Base-by-base conservation (phyloP, 1,140 invertebrate genomes). In the Augochlora pura region DNA sequence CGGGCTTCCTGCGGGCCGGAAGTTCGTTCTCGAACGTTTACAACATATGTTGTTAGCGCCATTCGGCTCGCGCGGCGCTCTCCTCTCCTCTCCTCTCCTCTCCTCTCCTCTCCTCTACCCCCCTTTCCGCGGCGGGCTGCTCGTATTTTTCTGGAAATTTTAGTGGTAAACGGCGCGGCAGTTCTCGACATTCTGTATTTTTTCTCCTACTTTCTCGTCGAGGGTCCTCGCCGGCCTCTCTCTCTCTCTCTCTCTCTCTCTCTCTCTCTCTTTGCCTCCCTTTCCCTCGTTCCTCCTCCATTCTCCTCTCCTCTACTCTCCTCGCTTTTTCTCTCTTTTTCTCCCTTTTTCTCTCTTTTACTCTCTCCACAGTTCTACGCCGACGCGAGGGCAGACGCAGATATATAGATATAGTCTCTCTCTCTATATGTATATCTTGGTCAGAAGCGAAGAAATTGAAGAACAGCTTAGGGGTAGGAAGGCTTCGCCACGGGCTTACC, bases 371-470 rank as follows among this genome's bases (percentile, higher is more conserved):
- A 8, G 2, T 0, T 49, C 49, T 0, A 46, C 42, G 42, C 42
- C 42, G 42, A 46, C 42, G 42, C 42, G 14, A 14, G 32, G 54
- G 73, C 69, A 39, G 76, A 73, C 66, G 65, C 62, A 73, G 77
- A 84, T 65, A 84, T 65, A 32, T 32, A 32, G 32, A 32, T 32
- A 84, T 84, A 81, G 82, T n/a, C n/a, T n/a, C n/a, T n/a, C n/a
- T n/a, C n/a, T n/a, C 81, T 85, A 85, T 25, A 49, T n/a, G 6
- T 57, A 57, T 54, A 80, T 66, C 83, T 83, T 72, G 77, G 74
- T 64, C 71, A 81, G 81, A 60, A 84, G 79, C 77, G 82, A 86
- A 87, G 88, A 90, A 88, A 90, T 89, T 87, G 88, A 90, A 88
- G 86, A 87, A 91, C 90, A 90, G 87, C 85, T 87, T 77, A 86